phyloP scores from a whole-genome alignment of 2,113 vertebrate species.

The Cebidichthys violaceus region DNA sequence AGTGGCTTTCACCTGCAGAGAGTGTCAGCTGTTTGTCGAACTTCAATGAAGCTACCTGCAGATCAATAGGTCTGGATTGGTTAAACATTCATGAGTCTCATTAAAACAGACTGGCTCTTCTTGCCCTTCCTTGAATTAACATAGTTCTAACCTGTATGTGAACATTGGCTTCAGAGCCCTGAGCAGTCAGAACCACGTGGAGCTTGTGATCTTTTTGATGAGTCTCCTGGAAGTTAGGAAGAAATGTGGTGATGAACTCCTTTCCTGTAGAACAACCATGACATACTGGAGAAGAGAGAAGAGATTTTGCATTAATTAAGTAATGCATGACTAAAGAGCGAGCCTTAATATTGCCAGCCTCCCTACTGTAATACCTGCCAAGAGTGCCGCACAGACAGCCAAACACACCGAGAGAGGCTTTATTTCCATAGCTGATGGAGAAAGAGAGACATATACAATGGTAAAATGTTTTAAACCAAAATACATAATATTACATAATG shows the following conservation, averaged over 20 bases:
- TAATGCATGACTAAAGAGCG: background rate
- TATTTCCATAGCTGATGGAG: slow-evolving; percentile 16
- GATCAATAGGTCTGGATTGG: background rate
- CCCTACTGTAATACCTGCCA: slow-evolving; percentile 5
- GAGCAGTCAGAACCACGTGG: slow-evolving; percentile 22
- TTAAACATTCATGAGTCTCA: background rate
- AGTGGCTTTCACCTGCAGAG: background rate
- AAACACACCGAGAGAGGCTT: background rate
- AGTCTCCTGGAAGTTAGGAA: background rate
- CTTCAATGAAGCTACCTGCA: slow-evolving; percentile 21
- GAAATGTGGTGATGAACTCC: slow-evolving; percentile 50
- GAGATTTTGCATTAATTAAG: background rate
- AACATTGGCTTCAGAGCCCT: slow-evolving; percentile 13
- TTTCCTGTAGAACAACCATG: slow-evolving; percentile 38
- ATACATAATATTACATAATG: background rate
- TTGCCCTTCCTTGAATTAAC: background rate
- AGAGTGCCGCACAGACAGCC: slow-evolving; percentile 13
- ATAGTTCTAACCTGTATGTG: slow-evolving; percentile 34
- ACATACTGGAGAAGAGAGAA: slow-evolving; percentile 23
- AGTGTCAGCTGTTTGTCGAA: slow-evolving; percentile 17
- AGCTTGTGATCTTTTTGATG: rapidly evolving
- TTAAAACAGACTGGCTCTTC: background rate
- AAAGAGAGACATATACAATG: background rate
- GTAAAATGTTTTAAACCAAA: background rate
- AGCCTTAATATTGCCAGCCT: background rate